Evolutionary conservation across 2,888 invertebrate genomes (phyloP).

Genomic region (Synanthedon formicaeformis): DNA sequence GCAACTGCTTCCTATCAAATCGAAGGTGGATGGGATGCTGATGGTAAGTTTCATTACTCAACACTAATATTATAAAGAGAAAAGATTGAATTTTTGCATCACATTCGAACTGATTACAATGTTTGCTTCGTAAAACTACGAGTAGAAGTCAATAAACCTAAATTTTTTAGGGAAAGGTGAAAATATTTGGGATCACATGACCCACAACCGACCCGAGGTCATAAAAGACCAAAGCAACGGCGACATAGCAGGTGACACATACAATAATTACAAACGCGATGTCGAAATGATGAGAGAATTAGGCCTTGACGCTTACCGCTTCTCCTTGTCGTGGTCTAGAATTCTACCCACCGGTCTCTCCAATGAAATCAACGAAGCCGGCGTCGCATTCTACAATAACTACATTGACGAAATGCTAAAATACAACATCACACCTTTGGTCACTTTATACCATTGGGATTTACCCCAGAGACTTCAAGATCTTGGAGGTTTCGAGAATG

Average conservation of each 20-base stretch:
- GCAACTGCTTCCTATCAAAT: conserved; percentile 45
- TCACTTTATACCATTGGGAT: conserved; percentile 74
- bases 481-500: conserved; percentile 74
- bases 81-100: no score
- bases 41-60: conserved; percentile 19
- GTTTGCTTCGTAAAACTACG: no score
- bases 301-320: conserved; percentile 60
- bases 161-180: conserved; percentile 3
- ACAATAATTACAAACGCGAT: conserved; percentile 65
- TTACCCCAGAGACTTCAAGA: conserved; percentile 49
- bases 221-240: conserved; percentile 46
- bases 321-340: conserved; percentile 77
- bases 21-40: conserved; percentile 41
- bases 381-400: conserved; percentile 76
- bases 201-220: conserved; percentile 19
- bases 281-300: conserved; percentile 38
- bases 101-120: no score
- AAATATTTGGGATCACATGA: conserved; percentile 34
- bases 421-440: conserved; percentile 70
- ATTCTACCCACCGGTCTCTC: conserved; percentile 73
- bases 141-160: no score
- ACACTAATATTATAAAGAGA: neutral
- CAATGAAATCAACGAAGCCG: conserved; percentile 71
- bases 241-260: conserved; percentile 69
- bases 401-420: conserved; percentile 74